phyloP scores from a whole-genome alignment of 2,113 vertebrate species.

The Tenebrosternarchus preto region DNA sequence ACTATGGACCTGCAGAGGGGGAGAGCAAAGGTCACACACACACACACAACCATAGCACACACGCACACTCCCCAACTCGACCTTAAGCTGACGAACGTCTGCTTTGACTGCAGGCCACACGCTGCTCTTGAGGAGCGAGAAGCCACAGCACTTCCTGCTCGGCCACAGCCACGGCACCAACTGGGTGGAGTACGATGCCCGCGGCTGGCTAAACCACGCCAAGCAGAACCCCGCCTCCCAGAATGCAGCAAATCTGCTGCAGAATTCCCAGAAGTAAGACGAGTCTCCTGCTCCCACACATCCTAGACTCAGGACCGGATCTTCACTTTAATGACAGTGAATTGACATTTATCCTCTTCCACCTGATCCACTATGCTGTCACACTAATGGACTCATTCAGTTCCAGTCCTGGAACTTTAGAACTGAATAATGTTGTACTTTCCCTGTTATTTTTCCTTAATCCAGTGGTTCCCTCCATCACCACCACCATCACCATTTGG shows the following conservation, averaged over 20 bases:
- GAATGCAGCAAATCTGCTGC: conserved; percentile 81
- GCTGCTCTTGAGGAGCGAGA: conserved; percentile 85
- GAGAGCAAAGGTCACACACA: conserved; percentile 80
- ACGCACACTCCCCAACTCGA: conserved; percentile 22
- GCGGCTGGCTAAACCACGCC: conserved; percentile 87
- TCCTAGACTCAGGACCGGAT: too few relatives aligned
- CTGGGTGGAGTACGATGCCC: conserved; percentile 91
- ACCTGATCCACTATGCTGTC: too few relatives aligned
- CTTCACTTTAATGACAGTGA: neutral
- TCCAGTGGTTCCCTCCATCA: too few relatives aligned
- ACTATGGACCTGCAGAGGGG: conserved; percentile 89
- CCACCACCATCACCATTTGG: too few relatives aligned
- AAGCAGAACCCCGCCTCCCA: conserved; percentile 87
- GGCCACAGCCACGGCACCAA: conserved; percentile 91
- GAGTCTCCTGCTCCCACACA: too few relatives aligned
- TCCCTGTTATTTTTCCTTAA: neutral
- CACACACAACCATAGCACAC: neutral
- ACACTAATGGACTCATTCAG: neutral
- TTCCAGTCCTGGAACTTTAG: neutral
- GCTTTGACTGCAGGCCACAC: conserved; percentile 76
- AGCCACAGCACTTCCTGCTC: conserved; percentile 86
- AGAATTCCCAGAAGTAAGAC: conserved; percentile 94
- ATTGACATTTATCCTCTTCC: too few relatives aligned
- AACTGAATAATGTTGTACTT: neutral
- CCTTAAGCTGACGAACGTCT: conserved; percentile 1